Conservation (phyloP, 2,113 vertebrate genomes). For the Mesoclemmys tuberculata region DNA sequence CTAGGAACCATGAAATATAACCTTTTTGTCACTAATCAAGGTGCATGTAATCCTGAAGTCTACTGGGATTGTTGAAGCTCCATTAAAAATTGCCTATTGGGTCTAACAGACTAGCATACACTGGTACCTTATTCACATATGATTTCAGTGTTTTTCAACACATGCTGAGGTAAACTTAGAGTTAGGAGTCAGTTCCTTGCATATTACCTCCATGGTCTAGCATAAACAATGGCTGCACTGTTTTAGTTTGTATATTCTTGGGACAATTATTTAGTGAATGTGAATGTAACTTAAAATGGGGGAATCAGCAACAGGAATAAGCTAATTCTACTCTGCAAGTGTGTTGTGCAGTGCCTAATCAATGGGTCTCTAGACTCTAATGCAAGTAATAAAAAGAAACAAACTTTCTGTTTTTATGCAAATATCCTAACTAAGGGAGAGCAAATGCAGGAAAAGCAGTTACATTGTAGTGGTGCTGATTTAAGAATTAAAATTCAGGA, state of each 20-base stretch:
- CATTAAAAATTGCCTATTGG: no score
- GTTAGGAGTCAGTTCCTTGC: neutral
- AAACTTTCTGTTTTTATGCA: neutral
- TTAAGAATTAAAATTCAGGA: conserved; percentile 15
- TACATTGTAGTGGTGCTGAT: neutral
- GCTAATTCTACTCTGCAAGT: neutral
- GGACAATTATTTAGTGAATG: neutral
- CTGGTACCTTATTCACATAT: neutral
- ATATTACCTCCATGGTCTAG: no score
- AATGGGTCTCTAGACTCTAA: neutral
- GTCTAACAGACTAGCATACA: neutral
- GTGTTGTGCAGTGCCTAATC: neutral
- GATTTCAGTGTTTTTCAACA: neutral
- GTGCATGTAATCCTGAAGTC: neutral
- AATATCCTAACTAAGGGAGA: neutral
- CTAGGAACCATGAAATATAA: no score
- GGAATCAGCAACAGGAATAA: neutral
- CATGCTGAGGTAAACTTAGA: neutral
- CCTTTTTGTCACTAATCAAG: neutral
- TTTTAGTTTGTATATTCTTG: neutral
- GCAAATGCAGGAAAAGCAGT: neutral
- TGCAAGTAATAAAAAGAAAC: neutral
- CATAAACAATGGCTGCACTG: neutral
- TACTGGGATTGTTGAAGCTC: neutral
- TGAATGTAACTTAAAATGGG: neutral